phyloP scores from a whole-genome alignment of 2,888 invertebrate species.

The Thecophora atra region DNA sequence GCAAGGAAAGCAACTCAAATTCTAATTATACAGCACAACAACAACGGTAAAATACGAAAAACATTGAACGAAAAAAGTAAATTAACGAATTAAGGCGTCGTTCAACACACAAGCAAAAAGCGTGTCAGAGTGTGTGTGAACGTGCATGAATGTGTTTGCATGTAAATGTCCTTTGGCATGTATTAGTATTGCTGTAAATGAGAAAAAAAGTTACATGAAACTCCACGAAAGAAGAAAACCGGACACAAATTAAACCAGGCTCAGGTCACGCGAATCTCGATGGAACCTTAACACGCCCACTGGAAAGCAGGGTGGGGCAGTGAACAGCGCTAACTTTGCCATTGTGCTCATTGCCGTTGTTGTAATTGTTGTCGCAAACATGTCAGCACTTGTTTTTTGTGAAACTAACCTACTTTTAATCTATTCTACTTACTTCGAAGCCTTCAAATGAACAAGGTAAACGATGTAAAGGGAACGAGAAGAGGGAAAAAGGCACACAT shows the following conservation, averaged over 20 bases:
- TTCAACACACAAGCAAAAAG: not conserved
- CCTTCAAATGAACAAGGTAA: too few relatives aligned
- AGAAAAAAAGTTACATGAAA: too few relatives aligned
- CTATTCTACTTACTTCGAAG: too few relatives aligned
- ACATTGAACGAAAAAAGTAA: not conserved
- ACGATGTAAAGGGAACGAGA: too few relatives aligned
- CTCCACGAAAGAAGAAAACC: not conserved
- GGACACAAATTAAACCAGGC: not conserved
- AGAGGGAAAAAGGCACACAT: too few relatives aligned
- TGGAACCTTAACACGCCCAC: not conserved
- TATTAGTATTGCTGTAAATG: constrained; percentile 6
- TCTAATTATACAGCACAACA: too few relatives aligned
- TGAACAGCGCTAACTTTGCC: constrained; percentile 10
- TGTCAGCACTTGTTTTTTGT: too few relatives aligned
- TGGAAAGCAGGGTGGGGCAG: not conserved
- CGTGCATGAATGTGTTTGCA: not conserved
- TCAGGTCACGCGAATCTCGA: constrained; percentile 16
- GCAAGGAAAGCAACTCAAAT: too few relatives aligned
- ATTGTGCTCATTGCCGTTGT: not conserved
- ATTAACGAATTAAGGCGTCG: constrained; percentile 17
- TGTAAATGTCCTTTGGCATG: constrained; percentile 18
- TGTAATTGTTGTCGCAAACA: too few relatives aligned
- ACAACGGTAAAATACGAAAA: too few relatives aligned
- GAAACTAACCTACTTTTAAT: too few relatives aligned
- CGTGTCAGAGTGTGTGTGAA: not conserved